Percentiles rank a stretch among this genome's conserved stretches.
phyloP scores from a whole-genome alignment of 2,888 invertebrate genomes.

The Chrysina gloriosa region DNA sequence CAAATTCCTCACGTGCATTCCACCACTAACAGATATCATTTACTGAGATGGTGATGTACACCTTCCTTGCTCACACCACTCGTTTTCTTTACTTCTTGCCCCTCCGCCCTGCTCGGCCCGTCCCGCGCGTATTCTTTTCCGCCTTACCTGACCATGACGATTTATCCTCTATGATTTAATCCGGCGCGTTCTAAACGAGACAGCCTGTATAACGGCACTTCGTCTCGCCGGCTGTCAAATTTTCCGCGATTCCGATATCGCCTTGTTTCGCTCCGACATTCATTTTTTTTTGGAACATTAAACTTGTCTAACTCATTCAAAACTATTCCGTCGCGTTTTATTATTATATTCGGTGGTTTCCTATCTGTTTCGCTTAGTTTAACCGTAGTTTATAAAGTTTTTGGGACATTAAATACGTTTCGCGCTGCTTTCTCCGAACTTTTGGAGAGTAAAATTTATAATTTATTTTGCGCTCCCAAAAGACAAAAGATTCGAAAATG shows the following conservation, averaged over 20 bases:
- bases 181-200: conserved; percentile 2
- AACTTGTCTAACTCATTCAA: conserved; percentile 4
- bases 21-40: conserved; percentile 51
- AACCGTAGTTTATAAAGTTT: background rate
- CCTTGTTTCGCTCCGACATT: background rate
- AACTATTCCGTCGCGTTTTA: background rate
- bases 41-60: conserved; percentile 43
- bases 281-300: conserved; percentile 4
- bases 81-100: conserved; percentile 35
- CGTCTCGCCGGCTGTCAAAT: conserved; percentile 10
- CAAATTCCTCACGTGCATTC: conserved; percentile 54
- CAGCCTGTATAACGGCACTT: conserved; percentile 15
- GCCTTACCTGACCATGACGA: conserved; percentile 23
- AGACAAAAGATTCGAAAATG: too few species aligned
- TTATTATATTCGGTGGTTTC: background rate
- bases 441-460: too few species aligned
- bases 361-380: conserved; percentile 3
- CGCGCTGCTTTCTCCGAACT: background rate
- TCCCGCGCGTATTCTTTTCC: conserved; percentile 8
- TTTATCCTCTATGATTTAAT: conserved; percentile 11
- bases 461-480: too few species aligned
- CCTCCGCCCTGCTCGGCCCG: conserved; percentile 8
- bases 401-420: background rate
- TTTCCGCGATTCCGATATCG: conserved; percentile 8
- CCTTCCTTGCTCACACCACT: conserved; percentile 38